A percentile compares a stretch with the other conserved stretches of the same genome.
These are phyloP conservation scores for Coelogynopora nodosa DNA, from an alignment of 2,888 invertebrate genomes.

Conservation along the genomic window DNA sequence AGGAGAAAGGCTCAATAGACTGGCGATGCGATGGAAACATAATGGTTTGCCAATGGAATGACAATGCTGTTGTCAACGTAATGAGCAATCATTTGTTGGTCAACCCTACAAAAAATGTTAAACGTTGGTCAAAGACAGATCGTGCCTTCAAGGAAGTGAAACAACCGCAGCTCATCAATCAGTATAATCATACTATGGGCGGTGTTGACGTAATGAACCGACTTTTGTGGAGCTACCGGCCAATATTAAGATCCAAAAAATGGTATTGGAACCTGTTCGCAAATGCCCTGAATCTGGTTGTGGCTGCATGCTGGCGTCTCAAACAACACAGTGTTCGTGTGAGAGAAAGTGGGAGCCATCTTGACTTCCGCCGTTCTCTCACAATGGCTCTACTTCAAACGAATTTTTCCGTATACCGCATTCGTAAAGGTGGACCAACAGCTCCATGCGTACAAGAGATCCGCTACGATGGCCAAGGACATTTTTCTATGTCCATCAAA, in stretches of 20 bases:
- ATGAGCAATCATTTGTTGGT: slow-evolving; percentile 3
- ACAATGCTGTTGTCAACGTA: background rate
- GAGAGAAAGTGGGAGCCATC: background rate
- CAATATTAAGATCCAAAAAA: background rate
- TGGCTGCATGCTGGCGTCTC: background rate
- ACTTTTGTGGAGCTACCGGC: background rate
- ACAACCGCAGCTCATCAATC: background rate
- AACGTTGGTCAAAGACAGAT: slow-evolving; percentile 23
- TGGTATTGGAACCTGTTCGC: background rate
- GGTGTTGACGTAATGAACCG: background rate
- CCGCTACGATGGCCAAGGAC: background rate
- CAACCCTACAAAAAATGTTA: background rate
- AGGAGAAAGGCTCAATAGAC: too few species aligned
- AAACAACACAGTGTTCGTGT: slow-evolving; percentile 10
- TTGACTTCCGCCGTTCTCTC: background rate
- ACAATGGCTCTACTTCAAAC: background rate
- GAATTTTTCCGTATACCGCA: background rate
- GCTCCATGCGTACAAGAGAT: background rate
- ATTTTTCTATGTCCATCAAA: background rate
- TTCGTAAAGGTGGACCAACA: background rate
- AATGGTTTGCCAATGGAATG: background rate
- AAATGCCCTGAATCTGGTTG: slow-evolving; percentile 1
- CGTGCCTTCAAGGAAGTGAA: background rate
- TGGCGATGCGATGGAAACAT: background rate
- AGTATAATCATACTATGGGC: background rate